Percentiles rank a stretch among this genome's conserved stretches.
phyloP scores from a whole-genome alignment of 2,113 vertebrate genomes.

The Nesoenas mayeri region DNA sequence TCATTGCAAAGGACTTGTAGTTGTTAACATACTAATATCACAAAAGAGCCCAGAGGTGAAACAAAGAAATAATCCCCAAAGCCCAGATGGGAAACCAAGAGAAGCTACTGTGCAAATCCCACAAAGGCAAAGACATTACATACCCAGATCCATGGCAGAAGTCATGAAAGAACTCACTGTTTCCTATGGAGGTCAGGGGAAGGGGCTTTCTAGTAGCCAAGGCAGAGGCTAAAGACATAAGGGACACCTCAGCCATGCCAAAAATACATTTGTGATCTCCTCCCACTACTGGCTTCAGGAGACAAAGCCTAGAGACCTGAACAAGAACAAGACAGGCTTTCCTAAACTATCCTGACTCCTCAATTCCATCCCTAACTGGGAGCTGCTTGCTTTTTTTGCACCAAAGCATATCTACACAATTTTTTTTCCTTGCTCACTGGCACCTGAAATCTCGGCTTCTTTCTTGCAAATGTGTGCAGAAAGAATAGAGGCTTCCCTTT shows the following conservation, averaged over 20 bases:
- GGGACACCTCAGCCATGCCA: not conserved
- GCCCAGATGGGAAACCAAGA: not conserved
- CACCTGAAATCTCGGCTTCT: not conserved
- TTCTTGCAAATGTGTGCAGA: not conserved
- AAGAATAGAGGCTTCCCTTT: not conserved
- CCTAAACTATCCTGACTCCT: not conserved
- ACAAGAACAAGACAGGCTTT: not conserved
- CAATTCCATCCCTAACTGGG: not conserved
- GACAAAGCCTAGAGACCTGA: not conserved
- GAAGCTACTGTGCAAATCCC: not conserved
- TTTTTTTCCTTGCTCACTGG: not conserved
- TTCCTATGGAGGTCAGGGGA: not conserved
- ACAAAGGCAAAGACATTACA: fast-evolving
- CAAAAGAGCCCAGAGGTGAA: fast-evolving
- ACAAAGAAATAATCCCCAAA: not conserved
- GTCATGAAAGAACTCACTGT: not conserved
- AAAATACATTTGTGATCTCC: not conserved
- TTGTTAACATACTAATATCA: not conserved
- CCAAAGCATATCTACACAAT: not conserved
- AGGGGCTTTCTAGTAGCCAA: not conserved
- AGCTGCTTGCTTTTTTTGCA: fast-evolving
- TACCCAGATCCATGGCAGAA: not conserved
- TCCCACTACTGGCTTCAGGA: not conserved
- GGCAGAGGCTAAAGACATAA: not conserved
- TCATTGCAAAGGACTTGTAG: not conserved